Percentiles rank a stretch among this genome's conserved stretches.
These are phyloP conservation scores for Engraulis encrasicolus DNA, from an alignment of 2,113 vertebrate genomes.

Conservation along the genomic window DNA sequence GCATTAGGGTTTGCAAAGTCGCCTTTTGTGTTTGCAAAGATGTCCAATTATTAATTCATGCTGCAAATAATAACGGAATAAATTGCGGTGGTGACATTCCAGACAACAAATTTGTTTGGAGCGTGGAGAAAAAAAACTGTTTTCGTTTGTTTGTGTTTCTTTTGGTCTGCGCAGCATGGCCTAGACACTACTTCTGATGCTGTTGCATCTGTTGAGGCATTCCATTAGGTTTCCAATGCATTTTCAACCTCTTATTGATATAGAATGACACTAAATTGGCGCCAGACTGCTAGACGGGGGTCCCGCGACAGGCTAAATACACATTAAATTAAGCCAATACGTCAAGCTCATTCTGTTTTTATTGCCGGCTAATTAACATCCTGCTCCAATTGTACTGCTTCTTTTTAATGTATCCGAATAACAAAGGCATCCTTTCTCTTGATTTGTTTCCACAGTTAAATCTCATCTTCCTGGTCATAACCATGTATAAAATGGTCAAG, in stretches of 20 bases:
- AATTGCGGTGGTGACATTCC: slow-evolving; percentile 3
- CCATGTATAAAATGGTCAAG: slow-evolving; percentile 99
- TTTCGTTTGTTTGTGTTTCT: slow-evolving; percentile 54
- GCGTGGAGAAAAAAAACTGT: slow-evolving; percentile 63
- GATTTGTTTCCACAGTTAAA: slow-evolving; percentile 91
- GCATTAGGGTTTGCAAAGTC: not conserved
- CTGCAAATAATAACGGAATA: slow-evolving; percentile 5
- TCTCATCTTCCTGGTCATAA: slow-evolving; percentile 99
- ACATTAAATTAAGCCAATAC: slow-evolving; percentile 76
- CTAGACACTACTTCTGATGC: not conserved
- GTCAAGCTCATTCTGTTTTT: slow-evolving; percentile 68
- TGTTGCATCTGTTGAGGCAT: too few species aligned
- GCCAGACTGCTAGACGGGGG: slow-evolving; percentile 73
- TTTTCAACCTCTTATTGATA: slow-evolving; percentile 79
- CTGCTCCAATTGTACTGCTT: slow-evolving; percentile 50
- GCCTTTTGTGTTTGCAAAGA: slow-evolving; percentile 18
- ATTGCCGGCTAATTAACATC: slow-evolving; percentile 70
- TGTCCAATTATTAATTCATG: slow-evolving; percentile 14
- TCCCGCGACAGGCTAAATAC: slow-evolving; percentile 70
- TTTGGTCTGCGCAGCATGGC: slow-evolving; percentile 23
- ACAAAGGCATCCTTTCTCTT: slow-evolving; percentile 68
- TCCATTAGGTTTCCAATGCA: slow-evolving; percentile 75
- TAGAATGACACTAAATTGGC: slow-evolving; percentile 80
- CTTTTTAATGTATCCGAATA: slow-evolving; percentile 65
- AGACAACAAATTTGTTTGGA: slow-evolving; percentile 58